Evolutionary conservation across 2,888 invertebrate genomes (phyloP).

Genomic region (Diachrysia chrysitis): DNA sequence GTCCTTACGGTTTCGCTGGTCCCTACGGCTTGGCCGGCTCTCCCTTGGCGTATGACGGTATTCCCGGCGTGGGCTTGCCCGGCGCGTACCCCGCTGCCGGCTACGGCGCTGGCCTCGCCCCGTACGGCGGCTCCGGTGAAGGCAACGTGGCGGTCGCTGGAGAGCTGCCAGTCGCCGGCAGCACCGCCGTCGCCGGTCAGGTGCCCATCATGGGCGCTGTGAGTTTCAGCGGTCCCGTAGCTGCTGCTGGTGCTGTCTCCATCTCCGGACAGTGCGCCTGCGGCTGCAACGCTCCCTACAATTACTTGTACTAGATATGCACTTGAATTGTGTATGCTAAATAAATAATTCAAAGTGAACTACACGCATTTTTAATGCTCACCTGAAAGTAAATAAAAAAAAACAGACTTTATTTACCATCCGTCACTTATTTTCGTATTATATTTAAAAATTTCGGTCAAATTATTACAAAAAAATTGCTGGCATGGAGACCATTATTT

Average conservation of each 20-base stretch:
- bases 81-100: constrained; percentile 11
- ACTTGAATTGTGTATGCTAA: not conserved
- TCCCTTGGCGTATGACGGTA: constrained; percentile 15
- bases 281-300: constrained; percentile 31
- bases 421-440: no score
- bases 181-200: constrained; percentile 64
- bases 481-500: no score
- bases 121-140: constrained; percentile 61
- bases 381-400: no score
- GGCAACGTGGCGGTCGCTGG: constrained; percentile 66
- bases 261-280: constrained; percentile 70
- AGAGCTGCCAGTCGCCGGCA: constrained; percentile 68
- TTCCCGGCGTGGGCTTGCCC: not conserved
- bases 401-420: no score
- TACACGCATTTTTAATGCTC: no score
- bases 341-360: not conserved
- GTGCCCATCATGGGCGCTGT: constrained; percentile 70
- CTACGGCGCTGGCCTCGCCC: constrained; percentile 28
- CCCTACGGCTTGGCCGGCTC: not conserved
- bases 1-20: constrained; percentile 5
- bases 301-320: not conserved
- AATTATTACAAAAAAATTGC: not conserved
- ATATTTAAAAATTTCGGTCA: not conserved
- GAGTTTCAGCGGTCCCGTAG: constrained; percentile 67
- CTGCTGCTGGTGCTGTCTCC: constrained; percentile 69